Conservation (phyloP, 2,888 invertebrate species). For the Dolomedes plantarius region DNA sequence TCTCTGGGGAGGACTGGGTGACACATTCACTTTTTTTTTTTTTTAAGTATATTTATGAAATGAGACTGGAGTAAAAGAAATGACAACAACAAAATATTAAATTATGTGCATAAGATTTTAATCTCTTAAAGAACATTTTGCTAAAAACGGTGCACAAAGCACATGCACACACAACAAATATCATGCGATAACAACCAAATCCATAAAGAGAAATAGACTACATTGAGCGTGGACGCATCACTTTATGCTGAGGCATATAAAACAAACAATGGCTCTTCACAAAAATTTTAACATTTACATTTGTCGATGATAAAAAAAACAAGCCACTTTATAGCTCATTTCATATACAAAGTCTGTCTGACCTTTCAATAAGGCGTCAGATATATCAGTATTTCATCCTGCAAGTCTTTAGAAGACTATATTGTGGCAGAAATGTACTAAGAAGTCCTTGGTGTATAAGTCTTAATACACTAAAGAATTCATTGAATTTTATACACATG, state of each 20-base stretch:
- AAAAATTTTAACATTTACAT: constrained; percentile 69
- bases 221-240: constrained; percentile 72
- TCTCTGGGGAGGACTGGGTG: too few relatives aligned
- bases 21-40: too few relatives aligned
- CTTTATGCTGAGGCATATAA: constrained; percentile 69
- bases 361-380: constrained; percentile 11
- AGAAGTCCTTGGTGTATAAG: constrained; percentile 21
- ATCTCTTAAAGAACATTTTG: constrained; percentile 71
- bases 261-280: constrained; percentile 62
- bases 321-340: constrained; percentile 71
- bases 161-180: constrained; percentile 71
- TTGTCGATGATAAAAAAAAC: constrained; percentile 64
- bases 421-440: constrained; percentile 14
- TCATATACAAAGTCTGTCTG: constrained; percentile 51
- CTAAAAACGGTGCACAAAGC: constrained; percentile 71
- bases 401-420: constrained; percentile 40
- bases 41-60: too few relatives aligned
- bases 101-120: constrained; percentile 72
- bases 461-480: constrained; percentile 19
- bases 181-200: constrained; percentile 72
- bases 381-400: constrained; percentile 19
- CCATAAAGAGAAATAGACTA: constrained; percentile 69
- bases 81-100: constrained; percentile 21
- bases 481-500: constrained; percentile 66
- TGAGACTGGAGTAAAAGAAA: neutral